Evolutionary conservation across 1,140 invertebrate genomes (phyloP).

Genomic region (silkworm (Bombyx mori)): DNA sequence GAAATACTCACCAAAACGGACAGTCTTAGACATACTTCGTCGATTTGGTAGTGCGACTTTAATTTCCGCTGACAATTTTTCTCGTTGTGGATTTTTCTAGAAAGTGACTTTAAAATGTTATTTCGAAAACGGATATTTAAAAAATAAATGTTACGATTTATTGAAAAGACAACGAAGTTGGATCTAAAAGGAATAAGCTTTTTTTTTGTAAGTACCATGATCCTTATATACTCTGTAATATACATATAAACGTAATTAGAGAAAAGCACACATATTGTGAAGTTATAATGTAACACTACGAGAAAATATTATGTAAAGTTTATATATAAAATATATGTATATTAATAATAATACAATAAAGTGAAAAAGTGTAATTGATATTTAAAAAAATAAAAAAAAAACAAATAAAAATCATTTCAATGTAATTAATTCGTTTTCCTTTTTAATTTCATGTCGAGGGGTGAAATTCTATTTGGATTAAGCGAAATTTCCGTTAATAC

Average conservation of each 20-base stretch:
- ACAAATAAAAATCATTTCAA: conserved; percentile 29
- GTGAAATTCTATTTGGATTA: no score
- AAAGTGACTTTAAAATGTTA: conserved; percentile 61
- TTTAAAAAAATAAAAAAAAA: conserved; percentile 47
- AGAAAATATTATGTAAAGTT: conserved; percentile 34
- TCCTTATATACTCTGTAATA: background rate
- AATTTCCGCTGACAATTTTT: no score
- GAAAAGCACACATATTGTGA: conserved; percentile 25
- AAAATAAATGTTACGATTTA: conserved; percentile 9
- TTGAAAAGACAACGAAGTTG: conserved; percentile 25
- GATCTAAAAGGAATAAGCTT: conserved; percentile 9
- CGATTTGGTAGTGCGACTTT: no score
- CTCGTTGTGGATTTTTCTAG: no score
- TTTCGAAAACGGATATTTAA: conserved; percentile 29
- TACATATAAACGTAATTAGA: conserved; percentile 1
- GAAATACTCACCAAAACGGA: no score
- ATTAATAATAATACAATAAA: conserved; percentile 24
- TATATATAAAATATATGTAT: conserved; percentile 18
- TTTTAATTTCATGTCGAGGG: background rate
- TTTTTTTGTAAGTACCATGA: conserved; percentile 2
- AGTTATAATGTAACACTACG: conserved; percentile 15
- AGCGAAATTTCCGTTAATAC: no score
- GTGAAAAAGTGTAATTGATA: conserved; percentile 47
- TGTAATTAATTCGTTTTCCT: conserved; percentile 20
- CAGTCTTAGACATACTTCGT: no score